Evolutionary conservation across 2,888 invertebrate species (phyloP), one percentile per base, ranked within the genome.

Genomic region (Amphipyra tragopoginis): DNA sequence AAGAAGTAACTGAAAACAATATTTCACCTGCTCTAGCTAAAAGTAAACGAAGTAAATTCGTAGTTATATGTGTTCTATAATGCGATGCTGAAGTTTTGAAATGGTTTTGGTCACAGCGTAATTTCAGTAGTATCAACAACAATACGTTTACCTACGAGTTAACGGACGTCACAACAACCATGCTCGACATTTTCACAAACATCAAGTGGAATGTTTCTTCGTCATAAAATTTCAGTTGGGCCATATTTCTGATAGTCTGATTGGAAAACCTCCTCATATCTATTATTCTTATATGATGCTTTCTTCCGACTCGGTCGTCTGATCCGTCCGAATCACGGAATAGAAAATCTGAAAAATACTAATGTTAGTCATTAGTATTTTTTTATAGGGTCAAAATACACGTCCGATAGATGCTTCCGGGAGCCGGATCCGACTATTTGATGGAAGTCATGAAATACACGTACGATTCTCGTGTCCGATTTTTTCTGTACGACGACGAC

Each of bases 81-180:
- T 10, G 13, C 26, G 21, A 29, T 34, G 53, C 21, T 15, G 38
- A n/a, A 33, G 42, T 53, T 39, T 42, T 29, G 33, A 48, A 42
- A 15, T 29, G 21, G 44, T 7, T 15, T 26, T 36, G 62, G 42
- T 45, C 45, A 29, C 39, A 15, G 44, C 40, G 29, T 50, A 55
- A 45, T 21, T 53, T 52, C 66, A 65, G 65, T 59, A 65, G 21
- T 40, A 49, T 53, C 52, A 66, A 66, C 66, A 54, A 50, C 50
- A 50, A 50, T 42, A 50, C 44, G 66, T 54, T 54, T 53, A 11
- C 33, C 45, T 36, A 54, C 21, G 50, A 49, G 26, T 3, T 38
- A 29, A 40, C 45, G 26, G 38, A 66, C 54, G 45, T 55, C 45
- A 61, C 7, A 51, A 39, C 60, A 61, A 52, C 38, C 52, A 52